Conservation (phyloP, 1,140 invertebrate species). For the Papilio helenus region DNA sequence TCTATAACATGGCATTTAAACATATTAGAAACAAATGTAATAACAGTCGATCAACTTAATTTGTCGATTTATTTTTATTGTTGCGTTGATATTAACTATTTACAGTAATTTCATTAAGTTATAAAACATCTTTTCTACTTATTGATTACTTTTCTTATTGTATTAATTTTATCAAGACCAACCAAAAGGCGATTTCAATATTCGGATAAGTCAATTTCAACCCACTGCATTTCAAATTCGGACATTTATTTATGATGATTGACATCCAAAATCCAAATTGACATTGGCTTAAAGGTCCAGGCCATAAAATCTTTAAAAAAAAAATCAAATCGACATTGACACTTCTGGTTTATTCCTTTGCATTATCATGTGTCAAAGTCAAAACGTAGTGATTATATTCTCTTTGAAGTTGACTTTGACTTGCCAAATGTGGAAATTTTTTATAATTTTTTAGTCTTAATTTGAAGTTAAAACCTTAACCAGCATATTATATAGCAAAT, state of each 20-base stretch:
- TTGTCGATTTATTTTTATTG: not conserved
- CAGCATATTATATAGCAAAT: not conserved
- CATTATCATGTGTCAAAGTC: not conserved
- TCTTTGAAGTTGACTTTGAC: not conserved
- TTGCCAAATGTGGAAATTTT: not conserved
- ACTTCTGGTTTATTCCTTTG: not conserved
- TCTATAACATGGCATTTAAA: too few species aligned
- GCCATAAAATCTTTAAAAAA: not conserved
- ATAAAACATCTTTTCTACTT: not conserved
- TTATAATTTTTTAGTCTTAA: not conserved
- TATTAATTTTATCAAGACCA: not conserved
- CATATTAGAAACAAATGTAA: too few species aligned
- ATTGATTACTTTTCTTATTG: not conserved
- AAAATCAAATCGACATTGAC: not conserved
- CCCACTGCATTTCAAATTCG: not conserved
- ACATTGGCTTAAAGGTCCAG: not conserved
- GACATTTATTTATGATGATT: not conserved
- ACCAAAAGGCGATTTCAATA: not conserved
- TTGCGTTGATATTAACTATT: not conserved
- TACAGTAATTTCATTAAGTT: not conserved
- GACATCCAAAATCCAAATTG: not conserved
- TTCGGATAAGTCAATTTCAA: not conserved
- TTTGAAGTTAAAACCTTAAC: not conserved
- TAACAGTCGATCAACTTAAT: not conserved
- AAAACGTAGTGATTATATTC: too few species aligned